Conservation (phyloP, 2,797 vertebrate species). For the Lycodopsis pacificus region DNA sequence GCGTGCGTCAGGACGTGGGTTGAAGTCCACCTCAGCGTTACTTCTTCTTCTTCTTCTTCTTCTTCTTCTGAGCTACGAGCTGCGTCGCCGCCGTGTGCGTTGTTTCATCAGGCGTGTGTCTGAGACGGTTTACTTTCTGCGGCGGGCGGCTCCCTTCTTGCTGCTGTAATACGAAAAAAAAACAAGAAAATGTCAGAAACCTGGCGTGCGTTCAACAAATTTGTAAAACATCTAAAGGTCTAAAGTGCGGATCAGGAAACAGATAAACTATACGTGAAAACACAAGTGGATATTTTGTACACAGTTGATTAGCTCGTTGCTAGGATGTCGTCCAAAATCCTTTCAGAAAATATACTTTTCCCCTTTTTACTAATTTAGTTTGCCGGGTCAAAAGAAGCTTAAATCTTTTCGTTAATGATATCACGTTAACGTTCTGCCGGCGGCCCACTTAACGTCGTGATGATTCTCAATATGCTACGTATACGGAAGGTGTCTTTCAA, state of each 20-base stretch:
- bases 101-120: slow-evolving; percentile 69
- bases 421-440: no score
- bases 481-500: background rate
- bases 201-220: background rate
- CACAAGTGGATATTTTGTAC: no score
- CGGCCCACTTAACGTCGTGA: no score
- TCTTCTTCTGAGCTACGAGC: slow-evolving; percentile 61
- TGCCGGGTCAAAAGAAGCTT: background rate
- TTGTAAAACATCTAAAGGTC: background rate
- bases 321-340: no score
- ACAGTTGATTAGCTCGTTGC: no score
- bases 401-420: background rate
- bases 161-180: slow-evolving; percentile 85
- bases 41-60: slow-evolving; percentile 52
- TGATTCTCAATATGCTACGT: no score
- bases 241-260: background rate
- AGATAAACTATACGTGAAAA: no score
- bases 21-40: slow-evolving; percentile 58
- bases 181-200: slow-evolving; percentile 38
- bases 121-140: slow-evolving; percentile 90
- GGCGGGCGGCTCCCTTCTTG: slow-evolving; percentile 94
- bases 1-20: slow-evolving; percentile 48
- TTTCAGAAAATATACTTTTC: no score
- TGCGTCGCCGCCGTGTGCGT: slow-evolving; percentile 53
- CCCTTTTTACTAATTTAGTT: background rate